A percentile compares a stretch with the other conserved stretches of the same genome.
phyloP scores from a whole-genome alignment of 2,113 vertebrate species.

The Pycnonotus jocosus region DNA sequence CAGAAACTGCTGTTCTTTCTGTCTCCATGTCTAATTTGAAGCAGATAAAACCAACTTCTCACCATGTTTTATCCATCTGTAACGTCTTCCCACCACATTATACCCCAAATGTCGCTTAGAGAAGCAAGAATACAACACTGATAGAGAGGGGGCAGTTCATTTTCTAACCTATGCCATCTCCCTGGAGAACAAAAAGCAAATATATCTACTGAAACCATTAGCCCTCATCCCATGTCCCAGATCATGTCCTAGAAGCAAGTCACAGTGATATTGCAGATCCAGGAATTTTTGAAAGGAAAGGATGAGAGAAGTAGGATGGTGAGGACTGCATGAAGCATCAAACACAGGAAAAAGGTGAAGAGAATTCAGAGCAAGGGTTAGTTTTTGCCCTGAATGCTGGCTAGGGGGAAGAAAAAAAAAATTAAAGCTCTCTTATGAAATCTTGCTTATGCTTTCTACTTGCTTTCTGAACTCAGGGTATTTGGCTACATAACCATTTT shows the following conservation, averaged over 20 bases:
- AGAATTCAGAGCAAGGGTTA: neutral
- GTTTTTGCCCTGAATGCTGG: neutral
- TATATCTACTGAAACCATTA: neutral
- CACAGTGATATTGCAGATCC: neutral
- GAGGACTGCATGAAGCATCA: neutral
- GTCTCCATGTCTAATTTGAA: neutral
- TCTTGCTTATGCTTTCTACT: neutral
- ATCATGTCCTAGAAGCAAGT: neutral
- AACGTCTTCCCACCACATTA: neutral
- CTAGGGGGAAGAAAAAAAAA: neutral
- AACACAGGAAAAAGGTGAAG: neutral
- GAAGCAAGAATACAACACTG: neutral
- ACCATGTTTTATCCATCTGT: neutral
- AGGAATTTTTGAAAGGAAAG: neutral
- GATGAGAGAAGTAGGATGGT: neutral
- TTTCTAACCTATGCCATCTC: neutral
- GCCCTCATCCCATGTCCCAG: neutral
- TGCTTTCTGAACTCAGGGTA: neutral
- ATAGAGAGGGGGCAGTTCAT: neutral
- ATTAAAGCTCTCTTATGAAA: neutral
- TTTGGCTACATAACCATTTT: neutral
- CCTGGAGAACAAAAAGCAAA: neutral
- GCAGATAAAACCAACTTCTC: slow-evolving; percentile 24
- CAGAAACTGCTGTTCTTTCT: slow-evolving; percentile 9
- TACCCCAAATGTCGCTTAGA: neutral